Conservation (phyloP, 2,113 vertebrate genomes). For the Tretioscincus oriximinensis region DNA sequence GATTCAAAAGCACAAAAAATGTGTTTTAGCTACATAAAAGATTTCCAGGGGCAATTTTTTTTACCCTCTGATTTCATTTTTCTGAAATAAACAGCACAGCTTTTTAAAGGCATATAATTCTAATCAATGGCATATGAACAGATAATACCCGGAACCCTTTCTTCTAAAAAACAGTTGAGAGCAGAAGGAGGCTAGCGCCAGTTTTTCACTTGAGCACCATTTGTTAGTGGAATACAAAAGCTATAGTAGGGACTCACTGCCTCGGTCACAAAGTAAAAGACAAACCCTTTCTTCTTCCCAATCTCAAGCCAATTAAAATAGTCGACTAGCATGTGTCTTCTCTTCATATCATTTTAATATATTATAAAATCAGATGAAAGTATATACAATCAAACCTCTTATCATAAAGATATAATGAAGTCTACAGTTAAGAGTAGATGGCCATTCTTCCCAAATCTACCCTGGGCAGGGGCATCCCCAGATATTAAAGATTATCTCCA, state of each 20-base stretch:
- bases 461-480: conserved; percentile 27
- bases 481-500: conserved; percentile 13
- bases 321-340: conserved; percentile 33
- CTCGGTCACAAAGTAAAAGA: conserved; percentile 29
- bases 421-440: conserved; percentile 21
- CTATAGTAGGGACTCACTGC: not conserved
- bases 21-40: conserved; percentile 55
- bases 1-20: conserved; percentile 65
- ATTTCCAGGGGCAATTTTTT: conserved; percentile 64
- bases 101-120: conserved; percentile 57
- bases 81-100: conserved; percentile 59
- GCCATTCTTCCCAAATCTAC: conserved; percentile 28
- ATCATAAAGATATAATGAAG: conserved; percentile 41
- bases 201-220: conserved; percentile 43
- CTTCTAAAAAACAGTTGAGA: conserved; percentile 31
- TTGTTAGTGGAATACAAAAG: conserved; percentile 1
- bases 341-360: conserved; percentile 41
- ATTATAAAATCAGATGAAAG: conserved; percentile 43
- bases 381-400: conserved; percentile 22
- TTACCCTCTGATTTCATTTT: conserved; percentile 48
- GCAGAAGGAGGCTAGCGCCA: conserved; percentile 41
- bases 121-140: conserved; percentile 55
- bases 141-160: conserved; percentile 25
- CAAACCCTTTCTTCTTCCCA: conserved; percentile 37
- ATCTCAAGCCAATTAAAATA: conserved; percentile 37